Evolutionary conservation across 2,797 vertebrate species (phyloP).

Genomic region (Falco peregrinus): DNA sequence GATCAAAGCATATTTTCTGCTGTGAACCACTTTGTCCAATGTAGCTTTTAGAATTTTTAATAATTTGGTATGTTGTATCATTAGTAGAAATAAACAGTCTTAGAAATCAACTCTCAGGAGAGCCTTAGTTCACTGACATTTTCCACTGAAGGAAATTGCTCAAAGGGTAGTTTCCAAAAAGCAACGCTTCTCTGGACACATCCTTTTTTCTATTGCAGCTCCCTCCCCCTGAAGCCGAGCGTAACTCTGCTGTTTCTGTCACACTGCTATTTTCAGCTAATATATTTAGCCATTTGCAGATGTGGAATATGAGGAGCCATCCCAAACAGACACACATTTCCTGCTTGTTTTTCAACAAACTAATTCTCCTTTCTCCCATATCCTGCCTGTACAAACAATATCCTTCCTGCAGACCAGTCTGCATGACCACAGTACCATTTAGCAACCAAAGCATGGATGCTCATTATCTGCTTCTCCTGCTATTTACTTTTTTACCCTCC

Average conservation of each 20-base stretch:
- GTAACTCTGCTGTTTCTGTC: neutral
- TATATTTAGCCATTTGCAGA: neutral
- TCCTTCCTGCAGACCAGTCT: neutral
- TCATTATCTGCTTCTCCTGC: neutral
- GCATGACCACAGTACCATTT: neutral
- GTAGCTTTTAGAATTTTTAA: neutral
- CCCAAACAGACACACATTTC: neutral
- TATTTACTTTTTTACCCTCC: neutral
- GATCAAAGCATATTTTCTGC: neutral
- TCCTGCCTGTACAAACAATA: constrained; percentile 3
- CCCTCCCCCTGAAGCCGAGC: neutral
- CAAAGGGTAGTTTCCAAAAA: neutral
- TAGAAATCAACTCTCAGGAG: neutral
- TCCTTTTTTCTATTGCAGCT: neutral
- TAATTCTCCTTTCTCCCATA: neutral
- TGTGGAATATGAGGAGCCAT: constrained; percentile 3
- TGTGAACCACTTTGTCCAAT: neutral
- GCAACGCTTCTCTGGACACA: neutral
- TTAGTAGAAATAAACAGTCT: neutral
- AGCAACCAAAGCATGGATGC: neutral
- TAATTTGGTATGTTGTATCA: neutral
- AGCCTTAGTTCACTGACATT: neutral
- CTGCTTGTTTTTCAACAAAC: neutral
- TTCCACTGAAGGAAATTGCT: neutral
- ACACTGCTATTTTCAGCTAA: neutral